Evolutionary conservation across 53 echinoderm and acorn worm species (phyloP).

Genomic region (Astropecten irregularis): DNA sequence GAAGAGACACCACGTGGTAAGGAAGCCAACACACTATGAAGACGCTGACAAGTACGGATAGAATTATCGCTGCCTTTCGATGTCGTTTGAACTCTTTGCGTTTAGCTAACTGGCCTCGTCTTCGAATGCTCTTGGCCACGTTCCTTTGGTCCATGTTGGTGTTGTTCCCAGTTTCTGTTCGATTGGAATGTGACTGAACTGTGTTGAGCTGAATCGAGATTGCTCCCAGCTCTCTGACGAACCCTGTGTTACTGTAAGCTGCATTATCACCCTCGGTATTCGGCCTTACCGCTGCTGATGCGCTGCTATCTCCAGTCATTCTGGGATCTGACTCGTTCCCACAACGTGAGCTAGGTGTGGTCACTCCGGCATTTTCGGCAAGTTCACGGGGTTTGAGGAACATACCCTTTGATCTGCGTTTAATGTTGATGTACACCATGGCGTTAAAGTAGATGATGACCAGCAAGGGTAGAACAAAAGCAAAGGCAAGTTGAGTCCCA

Average conservation of each 20-base stretch:
- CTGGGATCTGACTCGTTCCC: too few relatives aligned
- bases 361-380: too few relatives aligned
- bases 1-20: constrained; percentile 70
- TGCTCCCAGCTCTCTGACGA: not conserved
- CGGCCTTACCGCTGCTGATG: too few relatives aligned
- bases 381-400: constrained; percentile 34
- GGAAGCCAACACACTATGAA: constrained; percentile 84
- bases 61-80: constrained; percentile 74
- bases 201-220: not conserved
- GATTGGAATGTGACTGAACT: not conserved
- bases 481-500: constrained; percentile 45
- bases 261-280: too few relatives aligned
- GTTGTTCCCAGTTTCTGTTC: too few relatives aligned
- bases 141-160: too few relatives aligned
- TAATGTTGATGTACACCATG: constrained; percentile 75
- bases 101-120: not conserved
- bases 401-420: constrained; percentile 66
- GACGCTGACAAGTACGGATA: constrained; percentile 74
- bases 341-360: too few relatives aligned
- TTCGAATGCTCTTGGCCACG: not conserved
- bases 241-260: not conserved
- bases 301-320: too few relatives aligned
- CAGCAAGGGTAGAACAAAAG: constrained; percentile 71
- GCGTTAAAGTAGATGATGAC: constrained; percentile 63
- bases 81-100: constrained; percentile 56